Evolutionary conservation across 2,888 invertebrate genomes (phyloP), one percentile per base, ranked within the genome.

Genomic region (Podabrus alpinus): DNA sequence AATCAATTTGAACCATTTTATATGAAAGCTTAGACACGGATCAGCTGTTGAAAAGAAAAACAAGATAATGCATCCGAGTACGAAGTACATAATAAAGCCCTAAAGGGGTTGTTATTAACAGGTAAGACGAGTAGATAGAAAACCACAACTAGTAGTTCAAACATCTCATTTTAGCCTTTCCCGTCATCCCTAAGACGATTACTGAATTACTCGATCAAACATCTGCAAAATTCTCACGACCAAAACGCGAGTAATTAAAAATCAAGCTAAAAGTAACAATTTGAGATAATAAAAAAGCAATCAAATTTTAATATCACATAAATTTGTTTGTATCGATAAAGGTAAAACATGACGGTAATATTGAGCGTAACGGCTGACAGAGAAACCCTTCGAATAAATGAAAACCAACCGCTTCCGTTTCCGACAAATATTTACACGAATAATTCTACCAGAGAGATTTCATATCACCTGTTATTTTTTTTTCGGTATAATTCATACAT

Each of bases 301-400:
- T 29, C 67, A 29, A 25, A n/a, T 67, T 16, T 67, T 15, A 67
- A 29, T 64, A 64, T 64, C 45, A 19, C 21, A 19, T 64, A n/a
- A 19, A 64, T 17, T 64, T 64, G 19, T 64, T 64, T 64, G 21
- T 64, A 19, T 64, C 21, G 62, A 64, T 64, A 64, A 64, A 64
- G 19, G 17, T 45, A 15, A 67, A 67, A 29, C 24, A 71, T 64
- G 62, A 71, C 15, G n/a, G 64, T 29, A 21, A 69, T 73, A 73
- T 73, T 45, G 69, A 69, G 19, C 69, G 66, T 59, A 70, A 59
- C 69, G 66, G 66, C 69, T 59, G 70, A 68, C 16, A 68, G 19
- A 66, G 72, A 75, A 75, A 75, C 75, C 75, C 75, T 72, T 59
- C 69, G 71, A 72, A 74, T 68, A 74, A 74, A 67, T 69, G 75